phyloP scores from a whole-genome alignment of 2,888 invertebrate genomes.

The Choreutis nemorana region DNA sequence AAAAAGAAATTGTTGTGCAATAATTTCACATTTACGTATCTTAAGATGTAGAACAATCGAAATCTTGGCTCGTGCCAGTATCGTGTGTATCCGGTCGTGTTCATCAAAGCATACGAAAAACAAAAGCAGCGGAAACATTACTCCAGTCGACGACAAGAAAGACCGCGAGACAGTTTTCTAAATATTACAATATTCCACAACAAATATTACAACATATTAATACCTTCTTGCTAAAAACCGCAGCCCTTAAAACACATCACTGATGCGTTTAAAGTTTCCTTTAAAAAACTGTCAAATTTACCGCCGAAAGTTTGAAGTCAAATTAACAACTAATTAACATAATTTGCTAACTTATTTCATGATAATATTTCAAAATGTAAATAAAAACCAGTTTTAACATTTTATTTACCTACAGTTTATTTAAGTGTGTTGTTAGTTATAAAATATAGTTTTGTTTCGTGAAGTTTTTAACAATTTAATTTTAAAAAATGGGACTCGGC shows the following conservation, averaged over 20 bases:
- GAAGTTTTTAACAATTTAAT: no score
- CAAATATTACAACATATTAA: background rate
- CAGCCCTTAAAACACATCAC: constrained; percentile 4
- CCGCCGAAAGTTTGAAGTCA: constrained; percentile 19
- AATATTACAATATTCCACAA: constrained; percentile 10
- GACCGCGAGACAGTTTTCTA: constrained; percentile 41
- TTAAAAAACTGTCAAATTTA: constrained; percentile 15
- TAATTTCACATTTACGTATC: constrained; percentile 17
- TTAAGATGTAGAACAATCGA: constrained; percentile 14
- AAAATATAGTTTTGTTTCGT: constrained; percentile 6
- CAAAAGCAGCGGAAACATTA: constrained; percentile 56
- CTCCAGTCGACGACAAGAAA: constrained; percentile 58
- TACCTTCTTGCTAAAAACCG: constrained; percentile 1
- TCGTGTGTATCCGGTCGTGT: constrained; percentile 29
- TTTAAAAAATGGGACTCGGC: constrained; percentile 26
- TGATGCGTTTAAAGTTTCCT: constrained; percentile 2
- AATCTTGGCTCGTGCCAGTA: constrained; percentile 35
- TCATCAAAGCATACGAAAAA: constrained; percentile 55
- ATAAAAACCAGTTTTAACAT: no score
- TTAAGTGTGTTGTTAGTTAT: constrained; percentile 12
- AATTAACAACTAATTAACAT: no score
- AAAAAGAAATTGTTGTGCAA: no score
- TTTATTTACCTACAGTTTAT: constrained; percentile 21
- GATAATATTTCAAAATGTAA: no score
- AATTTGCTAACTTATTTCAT: no score